Percentiles rank a stretch among this genome's conserved stretches.
These are phyloP conservation scores for Apamea monoglypha DNA, from an alignment of 2,888 invertebrate genomes.

Conservation along the genomic window DNA sequence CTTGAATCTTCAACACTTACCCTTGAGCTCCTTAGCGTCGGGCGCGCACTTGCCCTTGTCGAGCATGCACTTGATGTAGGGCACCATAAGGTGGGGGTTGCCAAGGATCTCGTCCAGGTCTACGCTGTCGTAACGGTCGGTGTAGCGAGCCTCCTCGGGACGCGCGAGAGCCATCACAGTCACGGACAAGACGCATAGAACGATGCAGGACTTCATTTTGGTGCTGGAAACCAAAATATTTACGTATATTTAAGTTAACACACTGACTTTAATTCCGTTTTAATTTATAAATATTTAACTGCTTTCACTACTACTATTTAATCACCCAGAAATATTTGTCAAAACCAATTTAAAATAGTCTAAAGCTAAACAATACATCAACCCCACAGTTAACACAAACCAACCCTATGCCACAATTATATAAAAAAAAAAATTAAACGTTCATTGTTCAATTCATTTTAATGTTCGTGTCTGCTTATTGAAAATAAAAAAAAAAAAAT, in stretches of 20 bases:
- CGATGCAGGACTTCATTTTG: slow-evolving; percentile 69
- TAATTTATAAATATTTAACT: background rate
- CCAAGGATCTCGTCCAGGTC: slow-evolving; percentile 92
- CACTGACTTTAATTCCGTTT: background rate
- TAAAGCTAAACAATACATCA: no score
- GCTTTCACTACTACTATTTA: background rate
- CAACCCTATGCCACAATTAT: background rate
- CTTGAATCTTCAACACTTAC: slow-evolving; percentile 68
- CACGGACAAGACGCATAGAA: slow-evolving; percentile 73
- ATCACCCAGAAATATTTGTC: background rate
- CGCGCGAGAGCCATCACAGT: slow-evolving; percentile 71
- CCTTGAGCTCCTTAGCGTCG: slow-evolving; percentile 92
- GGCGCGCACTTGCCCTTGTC: slow-evolving; percentile 91
- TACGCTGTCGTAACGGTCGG: slow-evolving; percentile 92
- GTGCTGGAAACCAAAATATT: slow-evolving; percentile 21
- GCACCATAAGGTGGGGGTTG: slow-evolving; percentile 91
- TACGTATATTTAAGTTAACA: no score
- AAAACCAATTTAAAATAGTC: background rate
- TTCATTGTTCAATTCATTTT: background rate
- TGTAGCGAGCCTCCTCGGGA: slow-evolving; percentile 82
- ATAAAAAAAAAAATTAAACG: no score
- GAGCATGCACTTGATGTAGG: slow-evolving; percentile 92
- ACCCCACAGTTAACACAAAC: no score
- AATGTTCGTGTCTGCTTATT: background rate
- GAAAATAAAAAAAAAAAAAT: background rate